Base-by-base conservation (phyloP, 2,113 vertebrate genomes). In the Lates calcarifer region DNA sequence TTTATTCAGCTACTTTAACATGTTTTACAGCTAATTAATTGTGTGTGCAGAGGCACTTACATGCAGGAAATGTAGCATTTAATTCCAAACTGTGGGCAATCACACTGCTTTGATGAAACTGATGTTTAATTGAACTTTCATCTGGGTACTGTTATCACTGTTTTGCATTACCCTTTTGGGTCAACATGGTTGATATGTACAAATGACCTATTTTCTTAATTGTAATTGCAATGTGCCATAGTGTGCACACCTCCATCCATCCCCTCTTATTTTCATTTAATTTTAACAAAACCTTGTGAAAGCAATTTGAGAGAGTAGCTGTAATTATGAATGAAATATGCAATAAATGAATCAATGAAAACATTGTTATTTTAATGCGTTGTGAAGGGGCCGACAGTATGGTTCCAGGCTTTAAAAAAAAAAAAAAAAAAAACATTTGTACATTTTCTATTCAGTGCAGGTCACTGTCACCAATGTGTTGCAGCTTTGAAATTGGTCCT, bases 401-500 rank as follows among this genome's bases (percentile, higher is more conserved):
- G 67, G 82, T 74, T 60, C 24, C 39, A 31, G 24, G 43, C 49
- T 68, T 51, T 61, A 81, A 47, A 33, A 17, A 66, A 60, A 33
- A n/a, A n/a, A n/a, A n/a, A 14, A 64, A 81, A 47, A 33, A 17
- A 66, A 60, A 33, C 2, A 17, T 55, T 64, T 58, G 31, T 26
- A 20, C 39, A 62, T 70, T 68, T 68, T 58, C 26, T 66, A 57
- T 79, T 77, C 64, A 62, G 51, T 31, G 28, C 73, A 81, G 81
- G 87, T 86, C 63, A 81, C 74, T 63, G 74, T 83, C 60, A 72
- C 22, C 7, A 28, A 24, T 65, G 12, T 74, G 64, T 67, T 71
- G 65, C 51, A 24, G 64, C 79, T 84, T 87, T 83, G 74, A 79
- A 90, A 86, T 62, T 75, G 39, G 22, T 74, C 10, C 77, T 65